These are phyloP conservation scores for Phodopus roborovskii DNA, from an alignment of 2,113 vertebrate genomes.

Conservation along the genomic window DNA sequence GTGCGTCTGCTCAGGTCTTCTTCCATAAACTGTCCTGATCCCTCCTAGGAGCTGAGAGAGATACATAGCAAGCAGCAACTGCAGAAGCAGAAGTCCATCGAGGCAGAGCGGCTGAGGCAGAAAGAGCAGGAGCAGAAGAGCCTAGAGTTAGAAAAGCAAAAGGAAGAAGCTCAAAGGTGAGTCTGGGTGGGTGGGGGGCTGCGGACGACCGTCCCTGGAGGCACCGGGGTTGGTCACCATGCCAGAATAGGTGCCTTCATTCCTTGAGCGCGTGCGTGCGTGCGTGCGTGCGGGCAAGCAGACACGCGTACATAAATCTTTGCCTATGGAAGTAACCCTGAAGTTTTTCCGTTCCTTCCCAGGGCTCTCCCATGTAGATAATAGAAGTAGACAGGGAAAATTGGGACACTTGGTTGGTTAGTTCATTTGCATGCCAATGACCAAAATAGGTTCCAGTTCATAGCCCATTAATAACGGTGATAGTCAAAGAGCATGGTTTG, in stretches of 20 bases:
- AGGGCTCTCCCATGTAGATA: constrained; percentile 42
- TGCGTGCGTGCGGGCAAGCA: not conserved
- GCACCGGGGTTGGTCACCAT: not conserved
- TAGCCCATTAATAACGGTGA: constrained; percentile 55
- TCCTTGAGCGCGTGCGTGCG: not conserved
- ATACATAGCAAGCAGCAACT: constrained; percentile 96
- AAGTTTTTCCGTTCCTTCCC: constrained; percentile 37
- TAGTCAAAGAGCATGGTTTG: not conserved
- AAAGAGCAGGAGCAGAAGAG: constrained; percentile 88
- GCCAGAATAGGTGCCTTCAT: not conserved
- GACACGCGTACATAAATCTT: not conserved
- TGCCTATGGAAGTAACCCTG: not conserved
- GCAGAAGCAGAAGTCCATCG: constrained; percentile 92
- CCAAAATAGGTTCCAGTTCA: constrained; percentile 69
- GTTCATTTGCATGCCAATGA: constrained; percentile 68
- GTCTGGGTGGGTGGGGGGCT: not conserved
- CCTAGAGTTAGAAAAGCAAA: constrained; percentile 88
- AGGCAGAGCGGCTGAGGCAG: constrained; percentile 87
- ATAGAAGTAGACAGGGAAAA: constrained; percentile 62
- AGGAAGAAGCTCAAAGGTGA: constrained; percentile 89
- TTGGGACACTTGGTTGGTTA: constrained; percentile 39
- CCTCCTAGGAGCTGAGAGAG: constrained; percentile 94
- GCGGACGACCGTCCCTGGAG: not conserved
- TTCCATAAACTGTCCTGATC: constrained; percentile 32
- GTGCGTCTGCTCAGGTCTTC: not conserved